These are phyloP conservation scores for Delia radicum DNA, from an alignment of 1,140 invertebrate genomes.

Conservation along the genomic window DNA sequence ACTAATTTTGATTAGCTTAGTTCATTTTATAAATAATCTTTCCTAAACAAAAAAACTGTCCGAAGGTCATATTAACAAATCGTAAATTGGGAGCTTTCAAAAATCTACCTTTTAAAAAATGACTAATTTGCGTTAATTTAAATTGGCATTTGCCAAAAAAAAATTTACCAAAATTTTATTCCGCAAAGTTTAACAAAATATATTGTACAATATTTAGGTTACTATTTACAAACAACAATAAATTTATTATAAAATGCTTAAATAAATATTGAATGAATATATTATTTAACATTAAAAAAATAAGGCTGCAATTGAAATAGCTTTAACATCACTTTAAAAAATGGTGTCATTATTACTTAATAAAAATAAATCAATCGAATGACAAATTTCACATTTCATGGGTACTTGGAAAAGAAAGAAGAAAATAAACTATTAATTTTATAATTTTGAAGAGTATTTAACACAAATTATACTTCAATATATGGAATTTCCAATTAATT, in stretches of 20 bases:
- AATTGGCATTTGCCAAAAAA: too few relatives aligned
- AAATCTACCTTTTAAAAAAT: too few relatives aligned
- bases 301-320: constrained; percentile 28
- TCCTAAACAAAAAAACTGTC: too few relatives aligned
- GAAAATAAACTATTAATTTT: too few relatives aligned
- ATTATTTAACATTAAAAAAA: constrained; percentile 15
- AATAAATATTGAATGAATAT: neutral
- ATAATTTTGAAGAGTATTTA: neutral
- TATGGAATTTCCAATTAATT: neutral
- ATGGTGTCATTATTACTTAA: neutral
- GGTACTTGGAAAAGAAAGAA: neutral
- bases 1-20: too few relatives aligned
- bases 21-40: too few relatives aligned
- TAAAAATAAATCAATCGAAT: neutral
- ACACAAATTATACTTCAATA: neutral
- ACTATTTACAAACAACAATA: neutral
- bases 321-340: constrained; percentile 16
- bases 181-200: too few relatives aligned
- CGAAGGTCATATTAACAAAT: too few relatives aligned
- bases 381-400: neutral
- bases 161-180: too few relatives aligned
- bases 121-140: too few relatives aligned
- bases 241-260: neutral
- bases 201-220: too few relatives aligned
- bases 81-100: too few relatives aligned